phyloP scores from a whole-genome alignment of 92 coral and sea anemone genomes.

The Phymanthus crucifer region DNA sequence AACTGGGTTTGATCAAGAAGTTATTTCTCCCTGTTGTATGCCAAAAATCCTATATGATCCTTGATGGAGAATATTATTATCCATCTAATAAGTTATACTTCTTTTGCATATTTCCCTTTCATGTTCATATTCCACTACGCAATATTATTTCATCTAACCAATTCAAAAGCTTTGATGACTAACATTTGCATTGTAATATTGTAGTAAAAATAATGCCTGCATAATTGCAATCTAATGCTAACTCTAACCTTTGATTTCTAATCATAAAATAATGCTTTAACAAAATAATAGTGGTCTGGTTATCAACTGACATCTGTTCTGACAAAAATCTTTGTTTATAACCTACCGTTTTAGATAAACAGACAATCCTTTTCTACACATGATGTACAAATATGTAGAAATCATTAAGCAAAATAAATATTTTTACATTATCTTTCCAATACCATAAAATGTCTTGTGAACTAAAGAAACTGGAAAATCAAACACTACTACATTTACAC shows the following conservation, averaged over 20 bases:
- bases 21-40: neutral
- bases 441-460: no score
- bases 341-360: no score
- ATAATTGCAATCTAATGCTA: neutral
- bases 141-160: neutral
- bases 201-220: neutral
- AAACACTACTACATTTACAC: no score
- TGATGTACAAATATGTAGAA: no score
- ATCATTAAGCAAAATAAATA: no score
- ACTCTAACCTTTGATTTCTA: neutral
- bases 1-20: neutral
- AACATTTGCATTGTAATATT: neutral
- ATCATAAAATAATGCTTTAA: neutral
- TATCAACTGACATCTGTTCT: conserved; percentile 31
- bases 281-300: neutral
- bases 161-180: neutral
- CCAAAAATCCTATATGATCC: neutral
- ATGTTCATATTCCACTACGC: neutral
- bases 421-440: no score
- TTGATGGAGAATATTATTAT: neutral
- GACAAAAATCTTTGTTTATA: neutral
- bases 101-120: neutral
- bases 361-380: no score
- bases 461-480: no score
- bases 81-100: neutral